Evolutionary conservation across 2,797 vertebrate genomes (phyloP), one percentile per base, ranked within the genome.

Genomic region (Sebastes itinus): DNA sequence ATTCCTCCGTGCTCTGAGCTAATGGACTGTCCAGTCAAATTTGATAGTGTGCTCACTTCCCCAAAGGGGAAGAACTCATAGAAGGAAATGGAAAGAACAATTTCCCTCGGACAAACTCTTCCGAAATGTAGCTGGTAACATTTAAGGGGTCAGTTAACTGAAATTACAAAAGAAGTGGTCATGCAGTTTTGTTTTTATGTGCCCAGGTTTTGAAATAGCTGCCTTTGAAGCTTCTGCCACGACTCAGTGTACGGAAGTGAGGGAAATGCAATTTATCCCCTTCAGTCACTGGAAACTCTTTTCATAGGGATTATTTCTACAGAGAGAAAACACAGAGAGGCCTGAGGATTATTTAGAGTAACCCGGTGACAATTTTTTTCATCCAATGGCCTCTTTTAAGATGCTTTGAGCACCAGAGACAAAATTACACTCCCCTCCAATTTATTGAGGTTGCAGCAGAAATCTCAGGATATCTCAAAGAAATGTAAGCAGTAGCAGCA

Each of bases 1-100:
- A 1, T 55, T 63, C 66, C 64, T 77, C 59, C 28, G 7, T 22
- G 77, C 78, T 78, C 75, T 13, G 77, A 83, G 56, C 82, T 85
- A 84, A 90, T 84, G 80, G 81, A 80, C 88, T 83, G 78, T 87
- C 74, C 74, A 65, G 61, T 88, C 83, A 82, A 6, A 82, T 87
- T 64, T 84, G 58, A 88, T 72, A 28, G 52, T 8, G 5, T 23
- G 59, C 69, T 79, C 55, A 27, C 65, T 78, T 77, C 30, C 72
- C 60, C 35, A 18, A 11, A 80, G 78, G 35, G 27, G n/a, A 64
- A 59, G 16, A 78, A 33, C 77, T 56, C 33, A 66, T 3, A 27
- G 20, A 25, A 70, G 33, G 18, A 61, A 75, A 81, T n/a, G 2
- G 27, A 78, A 68, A 78, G 56, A 49, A 20, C 8, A 23, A 27